Percentiles rank a stretch among this genome's conserved stretches.
phyloP scores from a whole-genome alignment of 2,888 invertebrate genomes.

The Brachypterus glaber region DNA sequence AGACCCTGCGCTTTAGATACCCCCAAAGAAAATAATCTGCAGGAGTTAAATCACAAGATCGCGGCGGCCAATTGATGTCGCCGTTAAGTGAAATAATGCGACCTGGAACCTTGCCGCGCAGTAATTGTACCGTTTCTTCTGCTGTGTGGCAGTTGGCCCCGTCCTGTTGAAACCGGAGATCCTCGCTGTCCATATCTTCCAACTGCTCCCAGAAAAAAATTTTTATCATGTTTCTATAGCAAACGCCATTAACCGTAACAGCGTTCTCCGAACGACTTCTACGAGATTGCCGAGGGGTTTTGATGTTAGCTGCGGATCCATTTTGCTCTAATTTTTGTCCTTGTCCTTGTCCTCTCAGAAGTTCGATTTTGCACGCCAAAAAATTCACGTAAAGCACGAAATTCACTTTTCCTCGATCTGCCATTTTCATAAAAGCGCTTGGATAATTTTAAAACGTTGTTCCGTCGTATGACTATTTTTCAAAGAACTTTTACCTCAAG shows the following conservation, averaged over 20 bases:
- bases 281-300: no score
- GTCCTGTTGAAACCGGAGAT: not conserved
- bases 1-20: no score
- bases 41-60: not conserved
- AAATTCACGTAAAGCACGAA: conserved; percentile 11
- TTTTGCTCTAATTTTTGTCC: no score
- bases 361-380: conserved; percentile 8
- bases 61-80: not conserved
- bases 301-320: no score
- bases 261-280: conserved; percentile 14
- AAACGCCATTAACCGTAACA: not conserved
- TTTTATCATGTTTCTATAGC: not conserved
- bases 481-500: no score
- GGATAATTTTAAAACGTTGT: conserved; percentile 14
- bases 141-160: not conserved
- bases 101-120: not conserved
- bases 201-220: not conserved
- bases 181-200: not conserved
- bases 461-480: conserved; percentile 4
- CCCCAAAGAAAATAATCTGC: not conserved
- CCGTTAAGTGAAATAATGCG: not conserved
- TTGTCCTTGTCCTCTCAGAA: not conserved
- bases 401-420: conserved; percentile 10
- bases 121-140: not conserved
- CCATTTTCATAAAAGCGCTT: conserved; percentile 16